phyloP scores from a whole-genome alignment of 1,140 invertebrate species.

The Scaptodrosophila lebanonensis region DNA sequence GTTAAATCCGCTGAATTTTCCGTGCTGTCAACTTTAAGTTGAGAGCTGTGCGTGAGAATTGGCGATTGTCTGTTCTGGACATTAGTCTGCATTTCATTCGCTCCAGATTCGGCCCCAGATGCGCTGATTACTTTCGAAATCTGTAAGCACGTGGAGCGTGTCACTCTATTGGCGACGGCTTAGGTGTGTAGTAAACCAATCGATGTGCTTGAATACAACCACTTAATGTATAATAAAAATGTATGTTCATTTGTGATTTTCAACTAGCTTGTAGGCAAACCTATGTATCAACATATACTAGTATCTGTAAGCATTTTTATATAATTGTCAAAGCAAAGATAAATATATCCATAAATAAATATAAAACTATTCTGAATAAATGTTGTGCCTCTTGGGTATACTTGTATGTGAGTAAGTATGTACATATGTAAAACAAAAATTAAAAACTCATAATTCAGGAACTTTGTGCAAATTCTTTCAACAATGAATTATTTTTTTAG shows the following conservation, averaged over 20 bases:
- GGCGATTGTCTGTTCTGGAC: neutral
- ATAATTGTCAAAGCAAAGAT: slow-evolving; percentile 68
- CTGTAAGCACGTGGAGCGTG: too few relatives aligned
- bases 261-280: slow-evolving; percentile 66
- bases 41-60: slow-evolving; percentile 69
- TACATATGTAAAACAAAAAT: too few relatives aligned
- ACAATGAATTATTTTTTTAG: too few relatives aligned
- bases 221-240: slow-evolving; percentile 71
- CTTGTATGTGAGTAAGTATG: too few relatives aligned
- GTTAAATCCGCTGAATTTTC: slow-evolving; percentile 45
- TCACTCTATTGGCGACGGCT: slow-evolving; percentile 14
- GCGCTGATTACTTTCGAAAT: too few relatives aligned
- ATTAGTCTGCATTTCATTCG: neutral
- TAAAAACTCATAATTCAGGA: too few relatives aligned
- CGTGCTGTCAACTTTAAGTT: slow-evolving; percentile 72
- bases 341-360: slow-evolving; percentile 64
- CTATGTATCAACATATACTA: slow-evolving; percentile 63
- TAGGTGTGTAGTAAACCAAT: slow-evolving; percentile 62
- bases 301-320: slow-evolving; percentile 61
- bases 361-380: slow-evolving; percentile 23
- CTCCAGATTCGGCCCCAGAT: too few relatives aligned
- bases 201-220: slow-evolving; percentile 50
- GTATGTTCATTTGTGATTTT: slow-evolving; percentile 75
- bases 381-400: neutral
- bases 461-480: too few relatives aligned